Evolutionary conservation across 1,140 invertebrate species (phyloP).

Genomic region (Musca vetustissima): DNA sequence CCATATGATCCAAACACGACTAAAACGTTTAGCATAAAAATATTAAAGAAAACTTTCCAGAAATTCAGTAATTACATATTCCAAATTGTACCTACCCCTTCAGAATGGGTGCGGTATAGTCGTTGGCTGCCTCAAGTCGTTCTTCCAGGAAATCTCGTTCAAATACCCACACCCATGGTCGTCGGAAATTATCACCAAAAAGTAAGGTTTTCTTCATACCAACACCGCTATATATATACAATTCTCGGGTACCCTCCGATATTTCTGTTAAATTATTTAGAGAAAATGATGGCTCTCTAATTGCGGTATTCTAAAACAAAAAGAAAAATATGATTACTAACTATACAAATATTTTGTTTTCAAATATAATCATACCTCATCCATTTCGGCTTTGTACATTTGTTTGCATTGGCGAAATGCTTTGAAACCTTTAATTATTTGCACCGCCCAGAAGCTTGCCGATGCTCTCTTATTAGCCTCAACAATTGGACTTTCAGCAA

Average conservation of each 20-base stretch:
- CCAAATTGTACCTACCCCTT: constrained; percentile 34
- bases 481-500: constrained; percentile 38
- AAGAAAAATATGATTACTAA: neutral
- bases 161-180: constrained; percentile 42
- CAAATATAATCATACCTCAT: constrained; percentile 32
- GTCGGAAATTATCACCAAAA: constrained; percentile 42
- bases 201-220: constrained; percentile 39
- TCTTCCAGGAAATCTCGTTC: constrained; percentile 38
- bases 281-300: constrained; percentile 38
- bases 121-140: constrained; percentile 32
- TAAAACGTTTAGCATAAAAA: too few species aligned
- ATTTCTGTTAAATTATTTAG: constrained; percentile 31
- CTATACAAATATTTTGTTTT: neutral
- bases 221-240: constrained; percentile 40
- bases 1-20: too few species aligned
- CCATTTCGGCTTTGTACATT: constrained; percentile 46
- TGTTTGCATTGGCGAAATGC: constrained; percentile 45
- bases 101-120: constrained; percentile 36
- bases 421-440: constrained; percentile 40
- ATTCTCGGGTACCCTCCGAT: constrained; percentile 35
- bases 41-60: too few species aligned
- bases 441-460: constrained; percentile 46
- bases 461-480: constrained; percentile 29
- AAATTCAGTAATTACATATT: too few species aligned
- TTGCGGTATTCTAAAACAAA: constrained; percentile 34